phyloP scores from a whole-genome alignment of 2,797 vertebrate genomes.

The Anguilla megastoma region DNA sequence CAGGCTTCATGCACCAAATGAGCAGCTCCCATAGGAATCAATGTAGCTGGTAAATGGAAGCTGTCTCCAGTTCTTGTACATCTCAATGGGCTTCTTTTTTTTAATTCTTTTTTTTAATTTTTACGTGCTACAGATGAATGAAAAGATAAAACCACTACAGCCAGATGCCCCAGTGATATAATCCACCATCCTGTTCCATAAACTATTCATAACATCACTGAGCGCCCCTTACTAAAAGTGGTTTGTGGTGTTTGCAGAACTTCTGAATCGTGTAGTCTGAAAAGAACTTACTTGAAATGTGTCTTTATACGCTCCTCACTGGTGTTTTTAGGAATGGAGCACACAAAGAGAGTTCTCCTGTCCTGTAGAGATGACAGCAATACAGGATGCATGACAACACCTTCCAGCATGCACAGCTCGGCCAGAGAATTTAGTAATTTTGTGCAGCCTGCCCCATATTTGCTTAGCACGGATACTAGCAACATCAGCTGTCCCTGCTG shows the following conservation, averaged over 20 bases:
- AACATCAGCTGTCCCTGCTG: background rate
- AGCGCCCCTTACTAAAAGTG: background rate
- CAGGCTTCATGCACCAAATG: no score
- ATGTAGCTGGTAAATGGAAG: no score
- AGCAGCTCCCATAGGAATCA: no score
- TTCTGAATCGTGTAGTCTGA: background rate
- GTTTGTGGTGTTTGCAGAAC: background rate
- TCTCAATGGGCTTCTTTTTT: no score
- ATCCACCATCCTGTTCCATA: background rate
- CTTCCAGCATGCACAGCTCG: background rate
- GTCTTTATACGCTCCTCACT: slow-evolving; percentile 70
- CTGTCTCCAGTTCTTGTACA: no score
- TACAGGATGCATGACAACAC: background rate
- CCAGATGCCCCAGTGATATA: background rate
- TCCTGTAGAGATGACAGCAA: slow-evolving; percentile 65
- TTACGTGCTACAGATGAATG: no score
- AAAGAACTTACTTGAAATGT: slow-evolving; percentile 80
- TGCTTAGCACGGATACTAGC: background rate
- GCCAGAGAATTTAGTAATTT: background rate
- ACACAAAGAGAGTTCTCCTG: slow-evolving; percentile 84
- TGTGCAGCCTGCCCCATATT: background rate
- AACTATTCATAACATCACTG: background rate
- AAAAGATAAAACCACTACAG: background rate
- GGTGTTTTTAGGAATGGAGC: slow-evolving; percentile 76
- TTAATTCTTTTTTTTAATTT: no score